Evolutionary conservation across 2,888 invertebrate genomes (phyloP).

Genomic region (Psococerastis gibbosa): DNA sequence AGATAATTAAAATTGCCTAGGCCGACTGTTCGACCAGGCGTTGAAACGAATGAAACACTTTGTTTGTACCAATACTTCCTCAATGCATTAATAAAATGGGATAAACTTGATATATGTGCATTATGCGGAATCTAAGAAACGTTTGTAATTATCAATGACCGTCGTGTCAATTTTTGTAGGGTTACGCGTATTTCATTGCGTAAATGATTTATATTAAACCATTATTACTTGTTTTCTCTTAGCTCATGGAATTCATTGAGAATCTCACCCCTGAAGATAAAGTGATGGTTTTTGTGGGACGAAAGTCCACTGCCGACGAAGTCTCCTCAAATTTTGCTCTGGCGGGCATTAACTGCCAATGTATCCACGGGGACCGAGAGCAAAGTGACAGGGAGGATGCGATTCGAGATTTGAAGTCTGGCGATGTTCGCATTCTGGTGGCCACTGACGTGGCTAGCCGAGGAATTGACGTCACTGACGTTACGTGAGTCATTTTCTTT

Average conservation of each 20-base stretch:
- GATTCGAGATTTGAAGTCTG: slow-evolving; percentile 60
- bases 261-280: slow-evolving; percentile 60
- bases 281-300: slow-evolving; percentile 77
- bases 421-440: slow-evolving; percentile 61
- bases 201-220: too few relatives aligned
- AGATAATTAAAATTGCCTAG: too few relatives aligned
- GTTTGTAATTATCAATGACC: too few relatives aligned
- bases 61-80: too few relatives aligned
- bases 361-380: slow-evolving; percentile 50
- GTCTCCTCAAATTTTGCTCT: slow-evolving; percentile 60
- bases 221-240: slow-evolving; percentile 19
- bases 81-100: too few relatives aligned
- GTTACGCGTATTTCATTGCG: too few relatives aligned
- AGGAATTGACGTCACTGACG: slow-evolving; percentile 78
- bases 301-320: slow-evolving; percentile 66
- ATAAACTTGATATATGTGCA: too few relatives aligned
- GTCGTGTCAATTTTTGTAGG: too few relatives aligned
- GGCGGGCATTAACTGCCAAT: slow-evolving; percentile 47
- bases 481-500: slow-evolving; percentile 36
- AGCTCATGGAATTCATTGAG: slow-evolving; percentile 47
- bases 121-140: too few relatives aligned
- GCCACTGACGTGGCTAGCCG: slow-evolving; percentile 93
- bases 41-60: too few relatives aligned
- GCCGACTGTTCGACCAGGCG: too few relatives aligned
- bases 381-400: slow-evolving; percentile 58